Conservation (phyloP, 2,888 invertebrate species). For the Dysmachus trigonus region DNA sequence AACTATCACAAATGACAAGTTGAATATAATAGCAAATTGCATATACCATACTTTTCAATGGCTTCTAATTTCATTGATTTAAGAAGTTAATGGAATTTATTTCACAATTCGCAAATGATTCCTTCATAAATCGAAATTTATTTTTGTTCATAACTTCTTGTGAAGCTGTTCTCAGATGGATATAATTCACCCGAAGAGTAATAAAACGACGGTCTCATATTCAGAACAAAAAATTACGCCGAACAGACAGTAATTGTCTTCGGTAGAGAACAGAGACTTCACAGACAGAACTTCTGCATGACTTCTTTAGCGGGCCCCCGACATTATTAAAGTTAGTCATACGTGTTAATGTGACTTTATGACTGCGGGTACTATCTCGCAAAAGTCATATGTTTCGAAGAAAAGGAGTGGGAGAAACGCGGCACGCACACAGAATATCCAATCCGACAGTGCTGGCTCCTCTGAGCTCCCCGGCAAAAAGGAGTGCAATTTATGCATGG, state of each 20-base stretch:
- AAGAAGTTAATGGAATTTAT: neutral
- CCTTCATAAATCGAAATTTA: neutral
- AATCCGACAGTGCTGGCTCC: neutral
- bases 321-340: slow-evolving; percentile 57
- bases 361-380: slow-evolving; percentile 54
- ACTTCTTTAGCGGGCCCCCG: slow-evolving; percentile 3
- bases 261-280: neutral
- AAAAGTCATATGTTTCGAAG: neutral
- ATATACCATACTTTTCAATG: neutral
- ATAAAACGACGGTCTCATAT: neutral
- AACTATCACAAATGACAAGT: too few relatives aligned
- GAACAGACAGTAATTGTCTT: slow-evolving; percentile 17
- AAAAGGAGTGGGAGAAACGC: slow-evolving; percentile 12
- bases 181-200: neutral
- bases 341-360: slow-evolving; percentile 65
- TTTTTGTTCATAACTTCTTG: neutral
- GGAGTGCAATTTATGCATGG: slow-evolving; percentile 54
- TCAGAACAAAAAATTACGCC: neutral
- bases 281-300: neutral
- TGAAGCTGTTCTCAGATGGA: neutral
- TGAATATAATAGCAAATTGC: too few relatives aligned
- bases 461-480: neutral
- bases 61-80: neutral
- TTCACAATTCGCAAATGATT: neutral
- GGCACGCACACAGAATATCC: slow-evolving; percentile 18